These are phyloP conservation scores for Drosophila tsacasi DNA, from an alignment of 1,140 invertebrate species.

Conservation along the genomic window DNA sequence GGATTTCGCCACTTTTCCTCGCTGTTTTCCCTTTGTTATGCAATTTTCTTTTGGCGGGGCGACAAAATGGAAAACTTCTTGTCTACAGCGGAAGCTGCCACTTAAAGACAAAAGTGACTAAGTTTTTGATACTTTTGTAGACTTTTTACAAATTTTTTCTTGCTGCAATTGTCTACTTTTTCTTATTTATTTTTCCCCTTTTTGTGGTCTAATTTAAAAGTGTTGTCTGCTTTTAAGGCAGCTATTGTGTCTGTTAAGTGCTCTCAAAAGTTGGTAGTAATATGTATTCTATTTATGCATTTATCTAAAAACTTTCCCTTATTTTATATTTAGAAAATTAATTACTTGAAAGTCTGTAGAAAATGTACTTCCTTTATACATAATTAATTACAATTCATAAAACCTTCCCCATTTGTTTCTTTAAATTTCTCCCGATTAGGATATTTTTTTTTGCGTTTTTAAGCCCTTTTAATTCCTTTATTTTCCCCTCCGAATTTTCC, in stretches of 20 bases:
- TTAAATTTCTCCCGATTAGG: background rate
- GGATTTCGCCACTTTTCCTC: constrained; percentile 20
- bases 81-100: constrained; percentile 46
- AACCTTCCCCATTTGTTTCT: too few species aligned
- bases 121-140: constrained; percentile 4
- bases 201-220: constrained; percentile 16
- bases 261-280: background rate
- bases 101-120: constrained; percentile 40
- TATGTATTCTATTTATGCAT: too few species aligned
- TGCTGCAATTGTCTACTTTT: background rate
- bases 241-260: background rate
- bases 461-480: background rate
- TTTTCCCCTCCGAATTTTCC: background rate
- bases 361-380: background rate
- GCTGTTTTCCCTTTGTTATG: constrained; percentile 35
- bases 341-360: background rate
- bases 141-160: background rate
- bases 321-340: too few species aligned
- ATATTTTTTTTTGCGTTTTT: background rate
- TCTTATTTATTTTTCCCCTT: background rate
- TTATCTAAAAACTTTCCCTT: fast-evolving
- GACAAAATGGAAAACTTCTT: constrained; percentile 51
- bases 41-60: constrained; percentile 43
- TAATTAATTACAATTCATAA: background rate
- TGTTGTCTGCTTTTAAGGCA: background rate